Conservation (phyloP, 2,888 invertebrate genomes). For the Caenorhabditis panamensis region DNA sequence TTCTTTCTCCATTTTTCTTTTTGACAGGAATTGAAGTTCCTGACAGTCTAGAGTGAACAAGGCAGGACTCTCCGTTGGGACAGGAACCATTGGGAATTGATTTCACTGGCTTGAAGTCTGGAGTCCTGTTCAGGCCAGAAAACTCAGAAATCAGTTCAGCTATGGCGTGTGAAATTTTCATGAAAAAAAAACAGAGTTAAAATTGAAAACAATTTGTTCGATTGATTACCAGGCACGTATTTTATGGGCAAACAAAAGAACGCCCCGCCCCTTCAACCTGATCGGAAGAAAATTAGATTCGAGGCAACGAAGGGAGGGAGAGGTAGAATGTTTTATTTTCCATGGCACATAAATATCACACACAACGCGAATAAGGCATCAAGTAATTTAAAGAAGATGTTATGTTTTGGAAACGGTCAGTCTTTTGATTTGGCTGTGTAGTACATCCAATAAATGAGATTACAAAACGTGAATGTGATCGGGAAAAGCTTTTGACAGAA, state of each 20-base stretch:
- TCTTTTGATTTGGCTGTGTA: conserved; percentile 77
- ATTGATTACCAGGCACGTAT: neutral
- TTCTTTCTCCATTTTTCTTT: conserved; percentile 25
- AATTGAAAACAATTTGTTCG: conserved; percentile 9
- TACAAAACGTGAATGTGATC: conserved; percentile 77
- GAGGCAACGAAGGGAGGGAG: too few species aligned
- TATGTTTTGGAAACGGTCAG: conserved; percentile 31
- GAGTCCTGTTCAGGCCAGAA: conserved; percentile 40
- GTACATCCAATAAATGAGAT: conserved; percentile 80
- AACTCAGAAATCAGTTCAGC: conserved; percentile 49
- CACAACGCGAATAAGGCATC: conserved; percentile 10
- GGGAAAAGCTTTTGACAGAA: conserved; percentile 80
- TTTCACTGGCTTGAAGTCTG: conserved; percentile 37
- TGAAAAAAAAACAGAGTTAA: neutral
- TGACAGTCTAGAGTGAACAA: conserved; percentile 7
- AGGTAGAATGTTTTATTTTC: conserved; percentile 8
- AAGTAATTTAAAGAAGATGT: neutral
- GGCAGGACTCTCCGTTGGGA: neutral
- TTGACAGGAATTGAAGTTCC: conserved; percentile 6
- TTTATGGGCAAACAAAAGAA: neutral
- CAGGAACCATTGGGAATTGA: conserved; percentile 12
- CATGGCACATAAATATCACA: conserved; percentile 63
- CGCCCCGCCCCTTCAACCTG: neutral
- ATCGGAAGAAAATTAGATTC: neutral
- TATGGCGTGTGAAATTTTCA: conserved; percentile 45